Percentiles rank a stretch among this genome's conserved stretches.
These are phyloP conservation scores for Coptodon bakossiorum DNA, from an alignment of 2,113 vertebrate species.

Conservation along the genomic window DNA sequence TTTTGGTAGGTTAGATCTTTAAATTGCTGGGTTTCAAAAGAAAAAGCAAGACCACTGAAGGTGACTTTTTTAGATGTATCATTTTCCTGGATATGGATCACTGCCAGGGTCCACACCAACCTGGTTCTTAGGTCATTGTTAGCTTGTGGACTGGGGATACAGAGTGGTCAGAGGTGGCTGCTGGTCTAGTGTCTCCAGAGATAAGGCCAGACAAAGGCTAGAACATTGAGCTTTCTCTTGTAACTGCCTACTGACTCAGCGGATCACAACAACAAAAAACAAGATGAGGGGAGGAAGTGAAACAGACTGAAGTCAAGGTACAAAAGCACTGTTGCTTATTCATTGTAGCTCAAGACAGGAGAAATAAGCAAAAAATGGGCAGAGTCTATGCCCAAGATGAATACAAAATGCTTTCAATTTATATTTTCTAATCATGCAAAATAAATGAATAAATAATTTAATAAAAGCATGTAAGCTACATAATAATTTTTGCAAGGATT, in stretches of 20 bases:
- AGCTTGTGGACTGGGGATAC: neutral
- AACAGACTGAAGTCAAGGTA: neutral
- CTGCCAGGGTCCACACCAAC: neutral
- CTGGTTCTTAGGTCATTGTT: neutral
- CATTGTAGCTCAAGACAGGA: neutral
- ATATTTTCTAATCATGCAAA: neutral
- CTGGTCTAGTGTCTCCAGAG: neutral
- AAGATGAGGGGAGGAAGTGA: neutral
- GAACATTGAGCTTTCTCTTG: conserved; percentile 1
- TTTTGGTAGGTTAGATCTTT: neutral
- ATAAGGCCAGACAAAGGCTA: conserved; percentile 1
- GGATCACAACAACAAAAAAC: neutral
- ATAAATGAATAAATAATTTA: fast-evolving
- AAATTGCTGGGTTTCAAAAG: neutral
- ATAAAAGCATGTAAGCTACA: fast-evolving
- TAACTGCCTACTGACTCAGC: conserved; percentile 5
- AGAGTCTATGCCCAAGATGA: neutral
- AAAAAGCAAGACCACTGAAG: neutral
- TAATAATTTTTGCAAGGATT: neutral
- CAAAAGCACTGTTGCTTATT: neutral
- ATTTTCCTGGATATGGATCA: neutral
- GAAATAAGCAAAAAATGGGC: neutral
- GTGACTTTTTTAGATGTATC: neutral
- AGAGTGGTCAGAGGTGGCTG: conserved; percentile 21
- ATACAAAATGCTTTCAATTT: neutral